phyloP scores from a whole-genome alignment of 2,888 invertebrate genomes.

The Linyphia triangularis region DNA sequence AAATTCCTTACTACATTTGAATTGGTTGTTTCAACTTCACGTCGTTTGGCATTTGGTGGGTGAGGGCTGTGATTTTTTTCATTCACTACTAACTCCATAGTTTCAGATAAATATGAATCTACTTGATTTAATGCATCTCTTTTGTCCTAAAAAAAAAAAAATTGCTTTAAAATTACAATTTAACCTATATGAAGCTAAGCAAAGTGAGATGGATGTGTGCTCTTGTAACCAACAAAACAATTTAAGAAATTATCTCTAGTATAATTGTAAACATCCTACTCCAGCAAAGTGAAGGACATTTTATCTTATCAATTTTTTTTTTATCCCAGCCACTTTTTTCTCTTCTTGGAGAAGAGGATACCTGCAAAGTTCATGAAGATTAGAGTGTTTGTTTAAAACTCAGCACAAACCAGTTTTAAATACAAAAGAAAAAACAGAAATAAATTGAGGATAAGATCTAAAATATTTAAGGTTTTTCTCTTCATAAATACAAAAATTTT shows the following conservation, averaged over 20 bases:
- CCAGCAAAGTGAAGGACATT: not conserved
- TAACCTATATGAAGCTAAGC: too few species aligned
- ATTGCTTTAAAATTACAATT: too few species aligned
- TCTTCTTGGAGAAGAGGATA: not conserved
- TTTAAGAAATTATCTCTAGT: too few species aligned
- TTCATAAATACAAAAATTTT: too few species aligned
- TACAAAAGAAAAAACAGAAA: too few species aligned
- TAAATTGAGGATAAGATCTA: too few species aligned
- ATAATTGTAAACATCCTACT: not conserved
- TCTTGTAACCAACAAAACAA: too few species aligned
- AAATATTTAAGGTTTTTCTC: too few species aligned
- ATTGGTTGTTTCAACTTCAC: constrained; percentile 71
- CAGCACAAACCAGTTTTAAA: too few species aligned
- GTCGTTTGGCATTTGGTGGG: constrained; percentile 75
- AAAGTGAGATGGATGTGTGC: too few species aligned
- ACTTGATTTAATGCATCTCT: constrained; percentile 4
- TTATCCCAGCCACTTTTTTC: not conserved
- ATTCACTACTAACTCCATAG: constrained; percentile 38
- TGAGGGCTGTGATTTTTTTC: constrained; percentile 75
- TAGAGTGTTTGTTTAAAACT: too few species aligned
- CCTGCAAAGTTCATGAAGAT: not conserved
- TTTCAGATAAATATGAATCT: constrained; percentile 43
- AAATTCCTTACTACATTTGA: constrained; percentile 13
- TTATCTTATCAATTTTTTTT: not conserved
- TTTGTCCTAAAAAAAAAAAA: constrained; percentile 12